These are phyloP conservation scores for Mactromeris polynyma DNA, from an alignment of 2,888 invertebrate genomes.

Conservation along the genomic window DNA sequence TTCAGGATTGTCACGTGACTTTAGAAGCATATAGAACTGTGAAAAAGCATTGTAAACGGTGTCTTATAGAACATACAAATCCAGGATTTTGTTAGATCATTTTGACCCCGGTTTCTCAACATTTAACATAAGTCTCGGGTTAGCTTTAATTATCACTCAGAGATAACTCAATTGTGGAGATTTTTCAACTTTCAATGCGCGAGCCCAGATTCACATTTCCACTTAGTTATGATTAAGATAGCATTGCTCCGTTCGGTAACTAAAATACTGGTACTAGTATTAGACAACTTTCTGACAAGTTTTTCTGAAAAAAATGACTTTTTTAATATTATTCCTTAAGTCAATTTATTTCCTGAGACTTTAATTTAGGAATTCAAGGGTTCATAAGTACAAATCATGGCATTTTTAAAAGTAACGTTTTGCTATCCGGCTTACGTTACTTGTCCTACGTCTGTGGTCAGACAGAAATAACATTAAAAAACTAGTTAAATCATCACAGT, in stretches of 20 bases:
- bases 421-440: too few species aligned
- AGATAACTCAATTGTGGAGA: neutral
- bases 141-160: neutral
- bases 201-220: neutral
- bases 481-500: too few species aligned
- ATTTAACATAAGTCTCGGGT: neutral
- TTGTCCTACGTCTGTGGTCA: too few species aligned
- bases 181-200: neutral
- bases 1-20: slow-evolving; percentile 96
- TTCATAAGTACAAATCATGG: too few species aligned
- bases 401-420: too few species aligned
- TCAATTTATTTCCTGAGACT: too few species aligned
- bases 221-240: neutral
- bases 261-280: neutral
- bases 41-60: slow-evolving; percentile 96
- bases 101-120: neutral
- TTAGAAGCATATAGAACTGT: slow-evolving; percentile 96
- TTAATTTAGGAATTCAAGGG: too few species aligned
- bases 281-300: neutral
- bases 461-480: too few species aligned
- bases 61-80: slow-evolving; percentile 97
- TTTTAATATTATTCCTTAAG: too few species aligned
- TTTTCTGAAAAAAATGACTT: neutral
- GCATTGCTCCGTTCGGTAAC: neutral
- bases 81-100: slow-evolving; percentile 91